phyloP scores from a whole-genome alignment of 1,140 invertebrate genomes.

The Mamestra configurata region DNA sequence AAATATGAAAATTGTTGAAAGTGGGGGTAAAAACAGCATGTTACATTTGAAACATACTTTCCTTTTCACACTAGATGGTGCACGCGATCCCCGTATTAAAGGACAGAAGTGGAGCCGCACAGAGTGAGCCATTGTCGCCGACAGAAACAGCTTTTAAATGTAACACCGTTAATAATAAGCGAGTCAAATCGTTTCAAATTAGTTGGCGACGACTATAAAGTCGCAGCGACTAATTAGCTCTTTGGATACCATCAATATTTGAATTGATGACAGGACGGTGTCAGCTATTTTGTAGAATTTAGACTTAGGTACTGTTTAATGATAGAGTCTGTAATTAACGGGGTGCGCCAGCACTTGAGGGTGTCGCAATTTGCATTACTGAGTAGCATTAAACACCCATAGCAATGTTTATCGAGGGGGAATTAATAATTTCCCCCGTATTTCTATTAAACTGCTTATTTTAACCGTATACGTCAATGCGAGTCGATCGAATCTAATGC shows the following conservation, averaged over 20 bases:
- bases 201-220: neutral
- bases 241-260: neutral
- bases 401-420: neutral
- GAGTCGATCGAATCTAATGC: neutral
- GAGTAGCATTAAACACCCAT: neutral
- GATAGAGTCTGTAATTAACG: neutral
- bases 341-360: neutral
- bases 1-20: no score
- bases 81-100: conserved; percentile 37
- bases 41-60: conserved; percentile 41
- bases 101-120: conserved; percentile 10
- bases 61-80: conserved; percentile 35
- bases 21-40: conserved; percentile 26
- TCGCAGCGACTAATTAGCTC: conserved; percentile 1
- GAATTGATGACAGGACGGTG: neutral
- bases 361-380: conserved; percentile 1
- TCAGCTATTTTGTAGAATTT: neutral
- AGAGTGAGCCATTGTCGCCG: conserved; percentile 19
- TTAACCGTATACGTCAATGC: no score
- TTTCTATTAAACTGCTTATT: no score
- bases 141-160: conserved; percentile 23
- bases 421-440: neutral
- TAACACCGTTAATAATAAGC: conserved; percentile 18
- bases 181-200: neutral
- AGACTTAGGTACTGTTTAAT: neutral